Percentiles rank a stretch among this genome's conserved stretches.
Evolutionary conservation across 2,113 vertebrate genomes (phyloP).

Genomic region (Caloenas nicobarica): DNA sequence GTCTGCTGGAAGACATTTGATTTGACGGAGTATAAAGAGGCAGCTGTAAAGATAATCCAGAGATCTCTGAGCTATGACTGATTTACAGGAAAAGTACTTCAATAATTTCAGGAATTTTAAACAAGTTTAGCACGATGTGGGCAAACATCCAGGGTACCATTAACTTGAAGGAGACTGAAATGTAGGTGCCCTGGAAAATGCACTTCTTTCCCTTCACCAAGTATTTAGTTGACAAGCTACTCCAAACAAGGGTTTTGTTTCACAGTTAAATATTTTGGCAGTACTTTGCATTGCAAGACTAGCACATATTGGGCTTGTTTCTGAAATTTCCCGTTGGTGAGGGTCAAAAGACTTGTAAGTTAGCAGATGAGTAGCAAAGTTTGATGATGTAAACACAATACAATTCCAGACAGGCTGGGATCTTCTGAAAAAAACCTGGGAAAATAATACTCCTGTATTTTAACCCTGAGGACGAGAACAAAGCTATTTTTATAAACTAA

Average conservation of each 20-base stretch:
- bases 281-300: neutral
- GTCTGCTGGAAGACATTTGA: neutral
- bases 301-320: neutral
- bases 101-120: constrained; percentile 46
- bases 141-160: constrained; percentile 24
- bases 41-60: neutral
- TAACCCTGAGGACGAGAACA: neutral
- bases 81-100: constrained; percentile 5
- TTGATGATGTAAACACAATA: neutral
- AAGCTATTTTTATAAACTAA: neutral
- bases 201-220: constrained; percentile 5
- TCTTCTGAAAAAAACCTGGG: neutral
- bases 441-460: neutral
- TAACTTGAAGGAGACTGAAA: constrained; percentile 5
- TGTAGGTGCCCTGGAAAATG: constrained; percentile 10
- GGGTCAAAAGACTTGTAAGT: constrained; percentile 1
- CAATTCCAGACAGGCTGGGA: neutral
- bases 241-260: constrained; percentile 42
- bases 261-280: constrained; percentile 29
- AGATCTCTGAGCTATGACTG: neutral
- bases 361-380: neutral
- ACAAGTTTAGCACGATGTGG: neutral
- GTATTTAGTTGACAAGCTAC: neutral
- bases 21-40: neutral
- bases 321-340: neutral